These are phyloP conservation scores for Chaetogeoica ovagalla DNA, from an alignment of 2,888 invertebrate species.

Conservation along the genomic window DNA sequence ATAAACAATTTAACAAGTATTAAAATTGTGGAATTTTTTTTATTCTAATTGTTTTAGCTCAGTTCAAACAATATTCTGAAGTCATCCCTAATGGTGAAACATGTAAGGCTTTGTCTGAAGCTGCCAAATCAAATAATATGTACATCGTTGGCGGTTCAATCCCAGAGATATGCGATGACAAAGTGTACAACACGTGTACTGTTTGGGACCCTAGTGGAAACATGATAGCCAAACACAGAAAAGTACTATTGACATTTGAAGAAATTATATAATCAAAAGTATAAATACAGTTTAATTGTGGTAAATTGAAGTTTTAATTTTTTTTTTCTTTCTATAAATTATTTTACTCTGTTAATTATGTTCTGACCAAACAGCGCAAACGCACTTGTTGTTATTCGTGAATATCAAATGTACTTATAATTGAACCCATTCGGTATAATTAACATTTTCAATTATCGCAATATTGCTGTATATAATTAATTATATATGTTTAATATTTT, in stretches of 20 bases:
- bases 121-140: slow-evolving; percentile 75
- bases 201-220: slow-evolving; percentile 80
- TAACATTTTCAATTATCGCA: not conserved
- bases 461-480: not conserved
- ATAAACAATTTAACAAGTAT: too few relatives aligned
- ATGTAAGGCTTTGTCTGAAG: slow-evolving; percentile 69
- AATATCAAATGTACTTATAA: not conserved
- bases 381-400: not conserved
- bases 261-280: not conserved
- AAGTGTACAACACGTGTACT: slow-evolving; percentile 84
- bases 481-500: not conserved
- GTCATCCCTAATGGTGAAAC: slow-evolving; percentile 78
- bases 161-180: slow-evolving; percentile 73
- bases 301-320: not conserved
- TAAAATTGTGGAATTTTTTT: not conserved
- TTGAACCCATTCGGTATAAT: not conserved
- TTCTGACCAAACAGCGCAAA: not conserved
- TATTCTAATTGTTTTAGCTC: not conserved
- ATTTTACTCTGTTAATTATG: too few relatives aligned
- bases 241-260: slow-evolving; percentile 63
- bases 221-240: slow-evolving; percentile 79
- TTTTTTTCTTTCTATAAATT: too few relatives aligned
- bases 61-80: slow-evolving; percentile 74
- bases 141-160: slow-evolving; percentile 88
- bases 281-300: not conserved